Base-by-base conservation (phyloP, 2,797 vertebrate genomes). In the Todus mexicanus region DNA sequence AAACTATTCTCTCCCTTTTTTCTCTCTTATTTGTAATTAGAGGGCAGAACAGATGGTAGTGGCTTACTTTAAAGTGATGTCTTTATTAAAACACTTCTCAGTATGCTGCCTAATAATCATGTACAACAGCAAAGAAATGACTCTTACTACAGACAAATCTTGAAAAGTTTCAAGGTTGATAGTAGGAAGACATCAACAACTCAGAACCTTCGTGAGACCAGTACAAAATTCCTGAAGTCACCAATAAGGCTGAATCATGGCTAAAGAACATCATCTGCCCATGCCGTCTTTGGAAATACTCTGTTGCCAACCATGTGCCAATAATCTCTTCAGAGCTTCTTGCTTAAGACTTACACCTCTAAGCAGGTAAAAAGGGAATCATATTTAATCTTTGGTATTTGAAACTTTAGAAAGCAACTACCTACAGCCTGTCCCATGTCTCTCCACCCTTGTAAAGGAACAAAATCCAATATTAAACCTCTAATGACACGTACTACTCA, bases 1-100 rank as follows among this genome's bases (percentile, higher is more conserved):
- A 92, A 95, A 91, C 80, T 53, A 50, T 45, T 38, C 43, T 90
- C 50, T 68, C 35, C 68, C 57, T 17, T 22, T 40, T 43, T 71
- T 71, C 84, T 78, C 59, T 23, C 29, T 29, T 78, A 60, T 95
- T 92, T 93, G 80, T 93, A 94, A 95, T 96, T 91, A 96, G 87
- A 94, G 75, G 79, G 35, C 37, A 94, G 74, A 96, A 92, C 93
- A 97, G 95, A 96, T 94, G 87, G 74, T 33, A 57, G 50, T 33
- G 78, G 29, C 69, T 89, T 90, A 35, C 61, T 95, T 95, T 83
- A 95, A 95, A 95, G 66, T 38, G 64, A 68, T 57, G 45, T 71
- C 84, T 97, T 92, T 93, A 94, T 94, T 95, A 78, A 95, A 94
- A 94, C 60, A 74, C 56, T 95, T 92, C 84, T 92, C 74, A 57